Percentiles rank a stretch among this genome's conserved stretches.
Conservation (phyloP, 2,888 invertebrate genomes). For the Leptopilina syphax region DNA sequence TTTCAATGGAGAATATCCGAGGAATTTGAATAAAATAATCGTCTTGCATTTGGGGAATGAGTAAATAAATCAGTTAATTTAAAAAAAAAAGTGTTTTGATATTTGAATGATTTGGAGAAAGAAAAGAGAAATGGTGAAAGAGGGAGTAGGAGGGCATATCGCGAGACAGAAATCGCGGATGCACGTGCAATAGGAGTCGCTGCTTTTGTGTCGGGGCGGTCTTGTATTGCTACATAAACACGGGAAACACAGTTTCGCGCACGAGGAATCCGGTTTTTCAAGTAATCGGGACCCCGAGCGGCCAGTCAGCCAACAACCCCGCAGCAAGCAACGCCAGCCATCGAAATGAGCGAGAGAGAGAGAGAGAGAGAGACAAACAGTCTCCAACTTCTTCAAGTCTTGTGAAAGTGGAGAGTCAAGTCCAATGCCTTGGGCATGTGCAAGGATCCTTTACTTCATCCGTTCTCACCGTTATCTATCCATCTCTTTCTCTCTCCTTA, state of each 20-base stretch:
- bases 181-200: constrained; percentile 53
- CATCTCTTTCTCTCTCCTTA: constrained; percentile 56
- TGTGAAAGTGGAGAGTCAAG: constrained; percentile 45
- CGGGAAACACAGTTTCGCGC: constrained; percentile 73
- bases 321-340: constrained; percentile 51
- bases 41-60: too few species aligned
- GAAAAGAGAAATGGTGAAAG: too few species aligned
- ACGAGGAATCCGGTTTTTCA: constrained; percentile 75
- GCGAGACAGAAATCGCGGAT: constrained; percentile 40
- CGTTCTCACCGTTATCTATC: constrained; percentile 61
- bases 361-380: constrained; percentile 10
- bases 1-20: too few species aligned
- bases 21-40: too few species aligned
- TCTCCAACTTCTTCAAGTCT: constrained; percentile 50
- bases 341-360: constrained; percentile 38
- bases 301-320: constrained; percentile 50
- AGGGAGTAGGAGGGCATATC: neutral
- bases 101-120: too few species aligned
- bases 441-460: constrained; percentile 59
- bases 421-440: constrained; percentile 63
- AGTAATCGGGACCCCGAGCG: constrained; percentile 68
- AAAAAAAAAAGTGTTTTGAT: too few species aligned
- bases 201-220: constrained; percentile 40
- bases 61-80: too few species aligned
- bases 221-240: constrained; percentile 66